phyloP scores from a whole-genome alignment of 2,888 invertebrate genomes.

The Coremacera marginata region DNA sequence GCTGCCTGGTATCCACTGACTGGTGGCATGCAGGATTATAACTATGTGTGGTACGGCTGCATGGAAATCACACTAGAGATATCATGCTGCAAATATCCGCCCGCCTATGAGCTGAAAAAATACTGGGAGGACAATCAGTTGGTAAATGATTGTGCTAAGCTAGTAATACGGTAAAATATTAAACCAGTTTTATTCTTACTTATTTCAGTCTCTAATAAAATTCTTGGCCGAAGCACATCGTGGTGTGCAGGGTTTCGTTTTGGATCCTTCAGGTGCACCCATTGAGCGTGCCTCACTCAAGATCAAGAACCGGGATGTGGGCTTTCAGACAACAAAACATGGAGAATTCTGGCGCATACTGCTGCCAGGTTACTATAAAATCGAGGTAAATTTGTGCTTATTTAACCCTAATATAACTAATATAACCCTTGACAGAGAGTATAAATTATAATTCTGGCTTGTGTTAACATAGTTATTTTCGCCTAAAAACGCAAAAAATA shows the following conservation, averaged over 20 bases:
- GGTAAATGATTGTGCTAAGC: slow-evolving; percentile 69
- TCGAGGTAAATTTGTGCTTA: slow-evolving; percentile 76
- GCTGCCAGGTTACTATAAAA: slow-evolving; percentile 86
- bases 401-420: too few species aligned
- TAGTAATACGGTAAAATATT: slow-evolving; percentile 14
- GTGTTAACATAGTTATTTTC: too few species aligned
- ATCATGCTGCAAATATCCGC: slow-evolving; percentile 94
- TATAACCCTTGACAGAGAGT: too few species aligned
- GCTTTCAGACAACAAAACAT: slow-evolving; percentile 86
- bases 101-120: slow-evolving; percentile 80
- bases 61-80: slow-evolving; percentile 96
- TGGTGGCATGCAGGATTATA: slow-evolving; percentile 82
- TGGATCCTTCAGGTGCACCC: slow-evolving; percentile 82
- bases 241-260: slow-evolving; percentile 89
- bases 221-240: slow-evolving; percentile 88
- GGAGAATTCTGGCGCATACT: slow-evolving; percentile 97
- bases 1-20: slow-evolving; percentile 94
- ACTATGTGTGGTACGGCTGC: slow-evolving; percentile 92
- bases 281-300: slow-evolving; percentile 83
- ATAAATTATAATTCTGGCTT: too few species aligned
- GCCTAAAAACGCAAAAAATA: too few species aligned
- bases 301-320: slow-evolving; percentile 85
- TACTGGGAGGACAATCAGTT: slow-evolving; percentile 92
- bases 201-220: slow-evolving; percentile 79
- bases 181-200: slow-evolving; percentile 48